Base-by-base conservation (phyloP, 2,113 vertebrate genomes). In the Ailurus styani region DNA sequence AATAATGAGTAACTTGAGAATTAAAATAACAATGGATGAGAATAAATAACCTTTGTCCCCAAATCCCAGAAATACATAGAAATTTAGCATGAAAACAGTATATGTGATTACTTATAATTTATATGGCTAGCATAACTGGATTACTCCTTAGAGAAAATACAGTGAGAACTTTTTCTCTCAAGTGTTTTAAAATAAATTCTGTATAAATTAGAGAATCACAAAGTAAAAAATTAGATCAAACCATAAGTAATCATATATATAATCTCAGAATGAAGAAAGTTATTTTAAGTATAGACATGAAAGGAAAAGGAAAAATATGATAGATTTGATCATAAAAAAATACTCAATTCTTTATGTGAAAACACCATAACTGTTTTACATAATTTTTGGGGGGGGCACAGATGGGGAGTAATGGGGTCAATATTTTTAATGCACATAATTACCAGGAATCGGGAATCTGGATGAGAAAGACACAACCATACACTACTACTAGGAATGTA, bases 171-270 rank as follows among this genome's bases (percentile, higher is more conserved):
- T 93, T 52, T 66, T 21, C 6, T 62, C 13, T 6, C 7, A 93
- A 91, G 72, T 87, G 87, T 57, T 79, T 86, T 21, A 72, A 66
- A 92, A 64, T 73, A 86, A 73, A 94, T 93, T 89, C 57, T 54
- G 78, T 55, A 42, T 52, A 79, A 94, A 87, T 50, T 14, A 83
- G 54, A 85, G 64, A 68, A 6, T 6, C 66, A 18, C 4, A 95
- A 90, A 31, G 77, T 64, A 55, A 83, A 95, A 87, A 72, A 78
- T 40, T 50, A 86, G 37, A 81, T 60, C 42, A 89, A 60, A 92
- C 5, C 1, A 12, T 54, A 66, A 78, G 42, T 79, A 20, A 84
- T 45, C 60, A 40, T 31, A 78, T 54, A 54, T 31, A n/a, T 64
- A 83, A 62, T 37, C 7, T 54, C 66, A 42, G 21, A 73, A 87